Evolutionary conservation across 2,113 vertebrate species (phyloP), one percentile per base, ranked within the genome.

Genomic region (Fregetta grallaria): DNA sequence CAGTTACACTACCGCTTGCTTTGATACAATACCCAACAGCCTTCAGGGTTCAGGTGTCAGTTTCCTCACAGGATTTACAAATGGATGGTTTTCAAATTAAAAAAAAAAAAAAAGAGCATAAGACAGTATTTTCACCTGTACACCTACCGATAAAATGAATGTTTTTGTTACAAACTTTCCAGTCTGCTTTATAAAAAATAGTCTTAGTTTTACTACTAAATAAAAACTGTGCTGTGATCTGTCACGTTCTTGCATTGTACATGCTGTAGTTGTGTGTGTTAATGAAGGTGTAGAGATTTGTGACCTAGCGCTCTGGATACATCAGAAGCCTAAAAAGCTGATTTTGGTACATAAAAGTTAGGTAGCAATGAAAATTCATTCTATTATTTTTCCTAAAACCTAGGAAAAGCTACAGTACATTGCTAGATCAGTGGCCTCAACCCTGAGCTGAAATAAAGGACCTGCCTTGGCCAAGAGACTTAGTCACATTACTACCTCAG

Each of bases 211-310:
- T 92, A 95, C 87, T 94, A 95, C 90, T 96, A 97, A 97, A 97
- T 95, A 97, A 97, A 97, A 97, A 97, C 96, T 97, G 97, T 97
- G 96, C 97, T 97, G 97, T 96, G 96, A 90, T 96, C 94, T 96
- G 96, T 95, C 92, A 75, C 1, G 44, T 95, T 96, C 86, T 97
- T 96, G 94, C 96, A 97, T 95, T 97, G 94, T 96, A 96, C 95
- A 96, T 95, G 95, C 94, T 92, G 83, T 20, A 88, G 67, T 45
- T 86, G 85, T 74, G 81, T 81, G 92, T 82, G 52, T 92, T 90
- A 78, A 96, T 93, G 95, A 92, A 86, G 86, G 74, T 78, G 94
- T 76, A 84, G 52, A 92, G 65, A 84, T 93, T 77, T 89, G 87
- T 96, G 94, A 95, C 86, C 75, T 88, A 95, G 74, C 15, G 8